Evolutionary conservation across 1,140 invertebrate genomes (phyloP).

Genomic region (Drosophila parvula): DNA sequence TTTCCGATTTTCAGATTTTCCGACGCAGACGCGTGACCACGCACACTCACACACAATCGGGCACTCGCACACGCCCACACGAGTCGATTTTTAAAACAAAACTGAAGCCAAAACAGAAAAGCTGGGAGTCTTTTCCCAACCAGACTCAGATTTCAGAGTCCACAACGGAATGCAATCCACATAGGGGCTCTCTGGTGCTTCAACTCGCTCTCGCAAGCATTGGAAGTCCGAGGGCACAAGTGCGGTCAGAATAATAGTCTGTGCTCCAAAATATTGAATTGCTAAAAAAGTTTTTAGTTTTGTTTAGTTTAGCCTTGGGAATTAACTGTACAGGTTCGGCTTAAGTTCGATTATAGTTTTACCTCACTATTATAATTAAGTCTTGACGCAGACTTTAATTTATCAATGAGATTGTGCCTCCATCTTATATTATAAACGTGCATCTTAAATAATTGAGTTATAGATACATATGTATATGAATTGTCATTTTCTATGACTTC

Average conservation of each 20-base stretch:
- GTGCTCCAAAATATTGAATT: too few relatives aligned
- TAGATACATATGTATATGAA: too few relatives aligned
- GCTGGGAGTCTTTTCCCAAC: constrained; percentile 41
- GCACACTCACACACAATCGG: constrained; percentile 28
- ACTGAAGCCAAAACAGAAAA: constrained; percentile 50
- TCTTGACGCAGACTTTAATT: too few relatives aligned
- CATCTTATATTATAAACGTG: too few relatives aligned
- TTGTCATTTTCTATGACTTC: neutral
- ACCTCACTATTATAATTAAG: too few relatives aligned
- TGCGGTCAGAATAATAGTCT: neutral
- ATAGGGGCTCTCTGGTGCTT: constrained; percentile 10
- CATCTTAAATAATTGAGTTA: too few relatives aligned
- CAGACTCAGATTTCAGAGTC: constrained; percentile 73
- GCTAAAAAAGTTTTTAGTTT: too few relatives aligned
- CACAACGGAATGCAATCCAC: constrained; percentile 61
- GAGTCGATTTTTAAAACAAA: constrained; percentile 64
- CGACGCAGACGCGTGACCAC: constrained; percentile 49
- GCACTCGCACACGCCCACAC: constrained; percentile 62
- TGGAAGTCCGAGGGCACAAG: neutral
- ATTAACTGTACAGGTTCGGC: too few relatives aligned
- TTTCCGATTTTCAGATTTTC: constrained; percentile 33
- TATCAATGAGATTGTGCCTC: too few relatives aligned
- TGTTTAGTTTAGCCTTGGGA: too few relatives aligned
- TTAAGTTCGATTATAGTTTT: too few relatives aligned
- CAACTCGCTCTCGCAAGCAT: neutral